These are phyloP conservation scores for Propithecus coquereli DNA, from an alignment of 2,113 vertebrate genomes.

Conservation along the genomic window DNA sequence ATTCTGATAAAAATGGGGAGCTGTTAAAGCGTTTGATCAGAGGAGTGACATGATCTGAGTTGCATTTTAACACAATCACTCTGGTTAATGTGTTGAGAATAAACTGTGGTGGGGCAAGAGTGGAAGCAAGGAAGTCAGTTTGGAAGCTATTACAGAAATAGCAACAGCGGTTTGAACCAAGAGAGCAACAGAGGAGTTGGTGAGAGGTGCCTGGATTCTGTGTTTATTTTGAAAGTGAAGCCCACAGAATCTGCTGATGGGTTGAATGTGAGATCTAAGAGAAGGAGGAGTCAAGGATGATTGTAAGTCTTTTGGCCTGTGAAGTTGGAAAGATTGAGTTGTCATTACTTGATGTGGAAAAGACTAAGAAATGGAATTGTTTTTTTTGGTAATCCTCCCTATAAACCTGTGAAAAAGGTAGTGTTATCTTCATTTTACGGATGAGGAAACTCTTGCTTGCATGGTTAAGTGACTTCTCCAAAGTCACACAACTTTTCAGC, in stretches of 20 bases:
- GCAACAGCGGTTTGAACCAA: rapidly evolving
- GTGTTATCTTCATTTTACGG: background rate
- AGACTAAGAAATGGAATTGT: background rate
- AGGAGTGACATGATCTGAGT: background rate
- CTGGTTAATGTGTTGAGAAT: background rate
- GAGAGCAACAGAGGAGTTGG: background rate
- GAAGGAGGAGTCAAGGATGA: background rate
- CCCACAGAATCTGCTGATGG: background rate
- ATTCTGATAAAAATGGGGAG: background rate
- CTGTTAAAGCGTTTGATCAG: background rate
- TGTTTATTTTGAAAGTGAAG: background rate
- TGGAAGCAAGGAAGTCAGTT: background rate
- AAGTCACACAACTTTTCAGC: background rate
- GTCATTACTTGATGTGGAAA: background rate
- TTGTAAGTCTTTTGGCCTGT: background rate
- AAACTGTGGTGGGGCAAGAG: background rate
- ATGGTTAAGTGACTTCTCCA: background rate
- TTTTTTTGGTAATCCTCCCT: background rate
- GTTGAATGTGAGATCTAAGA: background rate
- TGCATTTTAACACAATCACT: background rate
- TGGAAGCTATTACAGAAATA: background rate
- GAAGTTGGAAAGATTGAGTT: background rate
- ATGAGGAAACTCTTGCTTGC: background rate
- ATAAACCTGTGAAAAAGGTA: background rate
- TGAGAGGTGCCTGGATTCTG: background rate